phyloP scores from a whole-genome alignment of 2,113 vertebrate genomes.

The Zosterops hypoxanthus region DNA sequence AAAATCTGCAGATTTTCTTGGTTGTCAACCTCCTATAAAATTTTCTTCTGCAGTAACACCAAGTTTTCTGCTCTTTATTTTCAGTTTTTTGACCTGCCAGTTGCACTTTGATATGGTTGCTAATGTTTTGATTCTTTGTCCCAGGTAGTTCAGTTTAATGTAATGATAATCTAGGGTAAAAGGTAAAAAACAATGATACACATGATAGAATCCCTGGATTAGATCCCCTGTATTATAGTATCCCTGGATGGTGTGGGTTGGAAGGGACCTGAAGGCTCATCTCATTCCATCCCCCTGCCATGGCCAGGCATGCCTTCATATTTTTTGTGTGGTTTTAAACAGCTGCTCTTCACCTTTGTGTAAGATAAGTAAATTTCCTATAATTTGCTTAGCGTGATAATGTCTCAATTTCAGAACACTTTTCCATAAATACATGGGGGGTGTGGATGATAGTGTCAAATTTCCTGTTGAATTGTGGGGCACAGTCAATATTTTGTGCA shows the following conservation, averaged over 20 bases:
- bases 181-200: fast-evolving
- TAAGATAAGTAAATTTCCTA: background rate
- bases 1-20: background rate
- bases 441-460: background rate
- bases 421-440: fast-evolving
- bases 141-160: background rate
- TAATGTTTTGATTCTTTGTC: background rate
- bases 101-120: background rate
- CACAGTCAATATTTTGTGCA: background rate
- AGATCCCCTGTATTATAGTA: background rate
- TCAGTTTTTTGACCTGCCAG: background rate
- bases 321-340: background rate
- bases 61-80: background rate
- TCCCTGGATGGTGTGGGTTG: background rate
- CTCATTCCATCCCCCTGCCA: background rate
- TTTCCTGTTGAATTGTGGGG: background rate
- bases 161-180: background rate
- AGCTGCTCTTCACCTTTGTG: background rate
- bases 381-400: background rate
- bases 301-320: background rate
- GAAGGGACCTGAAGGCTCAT: background rate
- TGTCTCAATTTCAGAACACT: background rate
- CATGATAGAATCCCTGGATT: background rate
- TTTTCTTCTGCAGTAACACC: background rate
- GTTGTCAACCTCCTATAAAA: background rate